Evolutionary conservation across 2,888 invertebrate species (phyloP), one percentile per base, ranked within the genome.

Genomic region (Drosophila rellima): DNA sequence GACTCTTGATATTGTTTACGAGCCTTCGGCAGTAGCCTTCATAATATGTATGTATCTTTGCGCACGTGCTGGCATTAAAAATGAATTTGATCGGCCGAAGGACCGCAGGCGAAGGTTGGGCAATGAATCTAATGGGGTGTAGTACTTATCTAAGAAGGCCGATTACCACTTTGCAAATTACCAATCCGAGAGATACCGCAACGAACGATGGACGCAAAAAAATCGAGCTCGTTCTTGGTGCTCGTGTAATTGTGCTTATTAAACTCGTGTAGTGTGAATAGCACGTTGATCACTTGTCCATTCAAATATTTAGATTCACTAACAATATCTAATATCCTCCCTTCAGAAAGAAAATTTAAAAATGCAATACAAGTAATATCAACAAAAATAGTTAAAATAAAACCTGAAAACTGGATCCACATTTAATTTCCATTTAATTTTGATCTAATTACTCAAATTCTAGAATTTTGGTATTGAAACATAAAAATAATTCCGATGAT

Each of bases 51-150:
- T 26, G 26, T 26, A 26, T 26, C 69, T 61, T 71, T 60, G 78
- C 33, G 63, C 79, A 79, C 79, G 79, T 80, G 79, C 61, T 80
- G 67, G 68, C 80, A 79, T 79, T 80, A 83, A 83, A 84, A 83
- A 84, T 87, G 78, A 80, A 82, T 80, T 82, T 76, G 80, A 73
- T 65, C 59, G 55, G 52, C 31, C 45, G 31, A 70, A 45, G 57
- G 63, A 69, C 68, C 57, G 39, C n/a, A 18, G 54, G 52, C 59
- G 42, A 33, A 62, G 52, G 44, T 44, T 44, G 55, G 18, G 42
- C 47, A 61, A 70, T 60, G 50, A 64, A 39, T 74, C 52, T 70
- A 74, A 70, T 70, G 54, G 74, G 52, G 48, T 65, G 44, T 57
- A 61, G 48, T 70, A 61, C 55, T 57, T 70, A 56, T 64, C 59